phyloP scores from a whole-genome alignment of 2,888 invertebrate species.

The Drosophila trichaetosa region DNA sequence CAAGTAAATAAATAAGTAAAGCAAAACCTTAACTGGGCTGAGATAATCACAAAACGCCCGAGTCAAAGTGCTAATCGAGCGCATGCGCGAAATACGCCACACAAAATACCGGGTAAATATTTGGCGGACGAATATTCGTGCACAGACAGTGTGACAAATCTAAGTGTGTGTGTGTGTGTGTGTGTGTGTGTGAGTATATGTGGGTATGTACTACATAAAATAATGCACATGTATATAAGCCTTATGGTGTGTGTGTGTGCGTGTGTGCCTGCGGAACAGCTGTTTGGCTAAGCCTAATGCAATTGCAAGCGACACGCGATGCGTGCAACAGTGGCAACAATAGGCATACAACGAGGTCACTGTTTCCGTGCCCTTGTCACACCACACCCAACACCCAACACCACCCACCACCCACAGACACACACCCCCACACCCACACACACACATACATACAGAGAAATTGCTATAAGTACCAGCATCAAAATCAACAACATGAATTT shows the following conservation, averaged over 20 bases:
- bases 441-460: not conserved
- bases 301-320: constrained; percentile 14
- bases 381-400: not conserved
- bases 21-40: not conserved
- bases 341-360: constrained; percentile 7
- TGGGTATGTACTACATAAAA: not conserved
- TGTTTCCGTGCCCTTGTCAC: not conserved
- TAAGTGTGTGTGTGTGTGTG: constrained; percentile 13
- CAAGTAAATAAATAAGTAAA: not conserved
- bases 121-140: constrained; percentile 14
- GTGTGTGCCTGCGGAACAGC: constrained; percentile 12
- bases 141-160: constrained; percentile 1
- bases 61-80: constrained; percentile 8
- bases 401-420: not conserved
- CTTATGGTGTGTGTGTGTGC: not conserved
- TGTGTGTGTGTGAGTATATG: constrained; percentile 16
- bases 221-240: not conserved
- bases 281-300: constrained; percentile 13
- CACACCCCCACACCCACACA: not conserved
- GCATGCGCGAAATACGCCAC: constrained; percentile 26
- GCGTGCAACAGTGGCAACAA: constrained; percentile 14
- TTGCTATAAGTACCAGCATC: not conserved
- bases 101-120: constrained; percentile 26
- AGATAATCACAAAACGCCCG: constrained; percentile 3
- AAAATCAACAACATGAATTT: not conserved